Evolutionary conservation across 1,140 invertebrate genomes (phyloP).

Genomic region (Brachionus koreanus): DNA sequence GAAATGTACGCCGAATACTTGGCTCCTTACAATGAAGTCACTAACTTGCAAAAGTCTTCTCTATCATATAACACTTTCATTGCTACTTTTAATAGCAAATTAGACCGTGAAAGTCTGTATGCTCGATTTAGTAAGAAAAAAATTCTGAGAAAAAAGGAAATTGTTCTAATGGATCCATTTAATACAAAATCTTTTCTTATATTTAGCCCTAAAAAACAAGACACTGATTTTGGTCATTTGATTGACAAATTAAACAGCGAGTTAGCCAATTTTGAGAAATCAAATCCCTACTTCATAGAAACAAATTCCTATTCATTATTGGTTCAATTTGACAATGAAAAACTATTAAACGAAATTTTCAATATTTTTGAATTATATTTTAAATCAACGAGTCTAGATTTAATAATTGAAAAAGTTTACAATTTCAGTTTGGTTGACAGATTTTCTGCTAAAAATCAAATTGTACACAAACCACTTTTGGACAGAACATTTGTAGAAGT

Average conservation of each 20-base stretch:
- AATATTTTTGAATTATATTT: background rate
- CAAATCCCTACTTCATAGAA: background rate
- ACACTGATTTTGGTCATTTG: background rate
- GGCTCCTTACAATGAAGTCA: background rate
- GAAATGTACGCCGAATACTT: slow-evolving; percentile 25
- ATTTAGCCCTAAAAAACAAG: background rate
- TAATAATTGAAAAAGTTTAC: background rate
- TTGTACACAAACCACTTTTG: too few relatives aligned
- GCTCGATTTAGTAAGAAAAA: background rate
- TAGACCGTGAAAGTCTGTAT: background rate
- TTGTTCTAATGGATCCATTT: background rate
- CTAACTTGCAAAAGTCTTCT: background rate
- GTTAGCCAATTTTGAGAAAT: background rate
- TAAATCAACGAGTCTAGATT: background rate
- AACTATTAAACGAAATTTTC: background rate
- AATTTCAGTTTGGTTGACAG: background rate
- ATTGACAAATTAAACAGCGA: background rate
- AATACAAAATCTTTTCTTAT: background rate
- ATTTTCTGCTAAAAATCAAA: background rate
- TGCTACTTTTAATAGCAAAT: background rate
- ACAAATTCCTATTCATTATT: background rate
- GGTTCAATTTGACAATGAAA: background rate
- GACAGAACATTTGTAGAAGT: background rate
- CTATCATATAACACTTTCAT: background rate
- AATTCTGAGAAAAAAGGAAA: background rate